Conservation (phyloP, 1,140 invertebrate species). For the Megalonaias nervosa region DNA sequence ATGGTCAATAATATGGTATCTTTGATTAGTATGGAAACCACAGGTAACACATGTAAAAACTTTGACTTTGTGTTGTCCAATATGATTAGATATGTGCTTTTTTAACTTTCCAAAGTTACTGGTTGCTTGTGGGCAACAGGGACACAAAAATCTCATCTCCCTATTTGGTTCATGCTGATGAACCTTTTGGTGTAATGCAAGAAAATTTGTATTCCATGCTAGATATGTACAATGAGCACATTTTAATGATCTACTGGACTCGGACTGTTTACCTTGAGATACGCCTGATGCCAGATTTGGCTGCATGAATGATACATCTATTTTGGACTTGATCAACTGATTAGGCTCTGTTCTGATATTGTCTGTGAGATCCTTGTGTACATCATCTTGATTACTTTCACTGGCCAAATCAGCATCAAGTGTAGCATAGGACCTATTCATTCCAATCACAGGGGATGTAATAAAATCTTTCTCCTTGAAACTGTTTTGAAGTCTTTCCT, state of each 20-base stretch:
- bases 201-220: constrained; percentile 15
- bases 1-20: constrained; percentile 32
- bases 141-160: constrained; percentile 24
- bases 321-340: constrained; percentile 2
- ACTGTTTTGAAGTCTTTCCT: constrained; percentile 29
- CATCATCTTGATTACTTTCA: neutral
- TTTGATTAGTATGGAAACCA: constrained; percentile 23
- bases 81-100: constrained; percentile 24
- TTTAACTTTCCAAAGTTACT: constrained; percentile 5
- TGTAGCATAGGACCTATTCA: neutral
- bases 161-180: constrained; percentile 29
- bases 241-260: constrained; percentile 8
- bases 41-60: constrained; percentile 19
- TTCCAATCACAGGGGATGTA: neutral
- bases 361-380: neutral
- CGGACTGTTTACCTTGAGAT: neutral
- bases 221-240: constrained; percentile 23
- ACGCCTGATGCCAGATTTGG: neutral
- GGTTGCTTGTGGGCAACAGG: constrained; percentile 19
- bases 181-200: constrained; percentile 18
- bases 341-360: neutral
- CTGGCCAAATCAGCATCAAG: neutral
- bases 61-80: constrained; percentile 26
- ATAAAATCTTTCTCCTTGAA: constrained; percentile 12
- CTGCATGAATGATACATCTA: neutral